phyloP scores from a whole-genome alignment of 2,888 invertebrate genomes.

The Theretra japonica region DNA sequence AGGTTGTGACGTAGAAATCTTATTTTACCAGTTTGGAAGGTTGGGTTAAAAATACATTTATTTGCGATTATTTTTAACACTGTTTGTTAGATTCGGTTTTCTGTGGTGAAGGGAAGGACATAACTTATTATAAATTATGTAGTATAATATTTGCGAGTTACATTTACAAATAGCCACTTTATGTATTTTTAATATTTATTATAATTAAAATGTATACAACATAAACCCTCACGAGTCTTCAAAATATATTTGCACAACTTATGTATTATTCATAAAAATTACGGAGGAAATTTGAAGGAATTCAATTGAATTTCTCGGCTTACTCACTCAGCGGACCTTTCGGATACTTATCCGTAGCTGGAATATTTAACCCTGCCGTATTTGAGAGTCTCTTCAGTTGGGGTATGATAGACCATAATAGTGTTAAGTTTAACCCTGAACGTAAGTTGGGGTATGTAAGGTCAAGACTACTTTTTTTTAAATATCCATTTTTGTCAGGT shows the following conservation, averaged over 20 bases:
- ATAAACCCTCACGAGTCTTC: no score
- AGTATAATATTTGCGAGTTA: no score
- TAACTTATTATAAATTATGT: no score
- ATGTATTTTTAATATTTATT: no score
- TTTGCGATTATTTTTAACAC: neutral
- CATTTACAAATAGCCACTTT: no score
- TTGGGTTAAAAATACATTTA: neutral
- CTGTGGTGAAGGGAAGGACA: no score
- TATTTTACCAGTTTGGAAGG: neutral
- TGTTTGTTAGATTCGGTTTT: no score
- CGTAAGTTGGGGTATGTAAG: neutral
- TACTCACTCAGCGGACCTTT: constrained; percentile 6
- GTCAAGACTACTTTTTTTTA: no score
- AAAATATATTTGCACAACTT: neutral
- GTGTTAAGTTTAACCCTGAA: neutral
- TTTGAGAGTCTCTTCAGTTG: neutral
- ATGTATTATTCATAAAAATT: neutral
- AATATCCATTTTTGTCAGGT: no score
- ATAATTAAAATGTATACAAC: no score
- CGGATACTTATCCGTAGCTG: neutral
- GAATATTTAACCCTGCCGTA: neutral
- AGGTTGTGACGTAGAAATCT: neutral
- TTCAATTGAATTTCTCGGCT: neutral
- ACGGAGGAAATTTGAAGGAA: neutral
- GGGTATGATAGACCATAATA: neutral